phyloP scores from a whole-genome alignment of 2,797 vertebrate species.

The Acanthurus lineatus region DNA sequence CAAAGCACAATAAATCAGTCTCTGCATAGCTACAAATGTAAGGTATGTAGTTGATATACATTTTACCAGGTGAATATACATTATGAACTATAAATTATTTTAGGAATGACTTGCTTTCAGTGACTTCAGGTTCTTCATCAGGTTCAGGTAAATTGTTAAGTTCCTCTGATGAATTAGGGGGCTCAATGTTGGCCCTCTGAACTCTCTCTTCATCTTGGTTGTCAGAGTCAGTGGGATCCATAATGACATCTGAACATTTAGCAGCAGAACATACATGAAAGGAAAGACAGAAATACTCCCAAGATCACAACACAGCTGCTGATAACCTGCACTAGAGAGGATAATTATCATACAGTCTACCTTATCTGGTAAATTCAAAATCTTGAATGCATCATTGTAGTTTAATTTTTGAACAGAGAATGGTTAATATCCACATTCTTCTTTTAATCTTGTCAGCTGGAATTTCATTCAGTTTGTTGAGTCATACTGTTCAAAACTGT shows the following conservation, averaged over 20 bases:
- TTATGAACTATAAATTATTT: background rate
- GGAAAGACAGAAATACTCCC: background rate
- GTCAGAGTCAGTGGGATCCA: conserved; percentile 83
- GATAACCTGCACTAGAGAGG: background rate
- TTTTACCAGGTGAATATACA: background rate
- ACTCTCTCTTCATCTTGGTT: conserved; percentile 86
- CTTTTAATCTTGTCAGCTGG: background rate
- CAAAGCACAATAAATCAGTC: conserved; percentile 39
- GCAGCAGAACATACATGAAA: background rate
- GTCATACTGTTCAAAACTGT: background rate
- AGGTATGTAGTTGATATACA: background rate
- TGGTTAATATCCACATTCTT: background rate
- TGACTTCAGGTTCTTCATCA: conserved; percentile 43
- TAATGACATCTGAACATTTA: conserved; percentile 56
- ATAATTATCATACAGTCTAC: background rate
- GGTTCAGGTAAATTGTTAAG: conserved; percentile 62
- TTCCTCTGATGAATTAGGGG: conserved; percentile 83
- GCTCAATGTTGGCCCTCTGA: conserved; percentile 84
- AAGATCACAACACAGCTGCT: background rate
- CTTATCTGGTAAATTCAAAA: background rate
- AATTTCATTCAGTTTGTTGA: background rate
- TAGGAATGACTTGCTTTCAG: conserved; percentile 59
- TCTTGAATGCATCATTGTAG: background rate
- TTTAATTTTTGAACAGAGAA: background rate
- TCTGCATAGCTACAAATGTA: background rate